Conservation (phyloP, 2,113 vertebrate genomes). For the Mobula hypostoma region DNA sequence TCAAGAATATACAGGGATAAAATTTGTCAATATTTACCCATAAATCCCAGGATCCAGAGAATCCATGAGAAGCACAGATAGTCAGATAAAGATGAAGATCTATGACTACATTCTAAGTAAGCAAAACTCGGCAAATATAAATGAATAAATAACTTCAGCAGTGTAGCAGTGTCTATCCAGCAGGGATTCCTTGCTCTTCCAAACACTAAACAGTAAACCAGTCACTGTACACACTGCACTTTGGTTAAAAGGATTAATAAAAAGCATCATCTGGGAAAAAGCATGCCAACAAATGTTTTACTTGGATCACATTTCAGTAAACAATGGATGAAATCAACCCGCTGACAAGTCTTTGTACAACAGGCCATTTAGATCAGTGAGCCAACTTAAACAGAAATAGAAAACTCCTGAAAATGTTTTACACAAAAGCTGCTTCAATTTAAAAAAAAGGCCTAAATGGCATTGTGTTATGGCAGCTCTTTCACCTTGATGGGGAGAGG, state of each 20-base stretch:
- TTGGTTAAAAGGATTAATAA: slow-evolving; percentile 23
- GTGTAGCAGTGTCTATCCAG: not conserved
- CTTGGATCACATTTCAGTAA: slow-evolving; percentile 19
- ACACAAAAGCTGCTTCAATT: slow-evolving; percentile 29
- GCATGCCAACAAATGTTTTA: slow-evolving; percentile 8
- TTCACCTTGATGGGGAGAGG: not conserved
- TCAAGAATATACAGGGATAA: not conserved
- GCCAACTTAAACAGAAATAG: slow-evolving; percentile 30
- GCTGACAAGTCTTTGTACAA: not conserved
- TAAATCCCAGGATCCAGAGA: not conserved
- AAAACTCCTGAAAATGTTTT: slow-evolving; percentile 7
- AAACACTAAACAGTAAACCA: not conserved
- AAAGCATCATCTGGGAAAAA: not conserved
- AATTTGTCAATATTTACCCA: not conserved
- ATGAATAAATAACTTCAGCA: not conserved
- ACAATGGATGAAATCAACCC: slow-evolving; percentile 12
- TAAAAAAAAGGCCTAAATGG: not conserved
- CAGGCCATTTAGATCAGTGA: not conserved
- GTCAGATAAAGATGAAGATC: not conserved
- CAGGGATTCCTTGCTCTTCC: not conserved
- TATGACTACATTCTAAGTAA: not conserved
- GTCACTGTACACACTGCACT: not conserved
- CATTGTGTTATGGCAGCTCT: not conserved
- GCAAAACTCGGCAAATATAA: not conserved
- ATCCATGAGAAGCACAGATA: not conserved